Percentiles rank a stretch among this genome's conserved stretches.
Evolutionary conservation across 2,797 vertebrate genomes (phyloP).

Genomic region (Rhinatrema bivittatum): DNA sequence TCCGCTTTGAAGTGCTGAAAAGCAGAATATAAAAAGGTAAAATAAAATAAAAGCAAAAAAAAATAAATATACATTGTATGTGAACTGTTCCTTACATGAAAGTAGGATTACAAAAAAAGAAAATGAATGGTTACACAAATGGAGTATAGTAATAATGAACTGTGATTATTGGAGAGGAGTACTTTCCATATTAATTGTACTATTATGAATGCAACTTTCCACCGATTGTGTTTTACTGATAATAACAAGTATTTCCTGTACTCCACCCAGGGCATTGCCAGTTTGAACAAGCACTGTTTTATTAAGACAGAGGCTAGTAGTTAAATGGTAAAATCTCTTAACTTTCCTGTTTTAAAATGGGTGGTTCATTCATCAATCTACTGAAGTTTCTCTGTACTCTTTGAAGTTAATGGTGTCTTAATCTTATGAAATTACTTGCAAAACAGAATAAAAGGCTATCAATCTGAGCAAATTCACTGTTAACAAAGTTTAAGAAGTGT

Average conservation of each 20-base stretch:
- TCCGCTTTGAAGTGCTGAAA: no score
- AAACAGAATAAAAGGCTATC: background rate
- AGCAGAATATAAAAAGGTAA: no score
- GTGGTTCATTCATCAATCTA: background rate
- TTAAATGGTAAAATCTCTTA: slow-evolving; percentile 8
- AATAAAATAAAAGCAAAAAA: no score
- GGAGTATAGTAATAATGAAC: no score
- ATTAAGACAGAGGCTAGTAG: background rate
- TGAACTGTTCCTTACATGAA: no score
- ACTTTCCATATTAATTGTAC: no score
- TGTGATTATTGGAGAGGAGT: no score
- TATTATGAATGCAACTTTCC: no score
- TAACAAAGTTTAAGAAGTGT: slow-evolving; percentile 2
- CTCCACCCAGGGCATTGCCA: background rate
- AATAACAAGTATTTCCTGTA: background rate
- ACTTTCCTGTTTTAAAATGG: background rate
- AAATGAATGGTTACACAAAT: no score
- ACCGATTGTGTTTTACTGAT: no score
- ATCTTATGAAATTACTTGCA: slow-evolving; percentile 9
- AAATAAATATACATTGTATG: no score
- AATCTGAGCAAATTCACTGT: slow-evolving; percentile 17
- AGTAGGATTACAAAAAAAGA: no score
- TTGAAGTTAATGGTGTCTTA: slow-evolving; percentile 5
- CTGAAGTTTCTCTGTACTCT: slow-evolving; percentile 4
- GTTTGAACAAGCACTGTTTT: fast-evolving